These are phyloP conservation scores for Bolinopsis microptera DNA, from an alignment of 37 sponge, comb jelly and placozoan genomes.

Conservation along the genomic window DNA sequence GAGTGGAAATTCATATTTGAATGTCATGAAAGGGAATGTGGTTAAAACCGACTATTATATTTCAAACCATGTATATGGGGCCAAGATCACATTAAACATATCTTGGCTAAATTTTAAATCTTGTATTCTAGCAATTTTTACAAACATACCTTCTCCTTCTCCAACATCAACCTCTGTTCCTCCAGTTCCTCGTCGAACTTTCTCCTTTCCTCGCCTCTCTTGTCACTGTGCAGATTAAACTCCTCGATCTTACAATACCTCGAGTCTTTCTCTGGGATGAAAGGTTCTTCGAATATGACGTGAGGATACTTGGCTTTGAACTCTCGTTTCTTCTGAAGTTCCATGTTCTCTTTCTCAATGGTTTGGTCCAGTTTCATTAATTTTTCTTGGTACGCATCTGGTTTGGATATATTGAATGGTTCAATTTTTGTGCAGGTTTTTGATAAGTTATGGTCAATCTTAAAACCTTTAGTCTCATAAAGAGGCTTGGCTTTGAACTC, in stretches of 20 bases:
- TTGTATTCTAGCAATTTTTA: no score
- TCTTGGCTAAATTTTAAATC: no score
- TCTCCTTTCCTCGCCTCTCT: conserved; percentile 44
- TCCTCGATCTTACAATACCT: conserved; percentile 51
- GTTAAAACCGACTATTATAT: neutral
- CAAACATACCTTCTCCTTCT: neutral
- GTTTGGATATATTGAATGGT: conserved; percentile 52
- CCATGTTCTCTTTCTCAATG: conserved; percentile 30
- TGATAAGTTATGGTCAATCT: neutral
- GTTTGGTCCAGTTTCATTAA: conserved; percentile 8
- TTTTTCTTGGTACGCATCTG: conserved; percentile 48
- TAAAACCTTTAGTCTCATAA: conserved; percentile 11
- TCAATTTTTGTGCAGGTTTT: conserved; percentile 19
- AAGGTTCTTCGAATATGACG: conserved; percentile 40
- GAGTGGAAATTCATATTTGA: neutral
- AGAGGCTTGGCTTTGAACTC: conserved; percentile 64
- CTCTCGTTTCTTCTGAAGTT: conserved; percentile 26
- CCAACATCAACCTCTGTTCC: conserved; percentile 11
- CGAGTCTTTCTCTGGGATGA: conserved; percentile 18
- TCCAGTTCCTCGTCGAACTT: conserved; percentile 31
- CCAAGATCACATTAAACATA: no score
- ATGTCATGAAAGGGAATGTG: neutral
- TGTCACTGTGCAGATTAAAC: conserved; percentile 60
- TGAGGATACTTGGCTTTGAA: conserved; percentile 59
- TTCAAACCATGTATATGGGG: no score